Evolutionary conservation across 2,888 invertebrate genomes (phyloP).

Genomic region (Frankliniella fusca): DNA sequence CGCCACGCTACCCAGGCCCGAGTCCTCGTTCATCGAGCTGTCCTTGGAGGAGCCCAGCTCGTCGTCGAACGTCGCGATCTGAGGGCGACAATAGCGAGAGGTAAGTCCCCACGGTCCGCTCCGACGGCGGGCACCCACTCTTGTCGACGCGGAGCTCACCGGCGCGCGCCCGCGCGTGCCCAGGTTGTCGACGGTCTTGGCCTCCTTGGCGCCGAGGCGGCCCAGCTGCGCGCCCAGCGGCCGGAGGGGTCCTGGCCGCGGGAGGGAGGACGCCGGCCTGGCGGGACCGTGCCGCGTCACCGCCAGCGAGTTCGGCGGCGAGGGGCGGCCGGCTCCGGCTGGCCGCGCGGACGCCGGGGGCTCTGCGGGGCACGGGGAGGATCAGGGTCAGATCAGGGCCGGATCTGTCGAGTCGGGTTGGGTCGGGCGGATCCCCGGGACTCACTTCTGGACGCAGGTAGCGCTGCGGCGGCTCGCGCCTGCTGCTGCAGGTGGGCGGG

Average conservation of each 20-base stretch:
- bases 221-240: neutral
- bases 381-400: neutral
- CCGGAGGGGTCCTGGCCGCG: neutral
- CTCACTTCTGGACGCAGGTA: neutral
- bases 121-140: neutral
- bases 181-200: constrained; percentile 2
- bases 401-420: neutral
- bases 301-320: neutral
- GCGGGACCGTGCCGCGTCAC: constrained; percentile 19
- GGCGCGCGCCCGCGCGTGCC: neutral
- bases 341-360: neutral
- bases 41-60: constrained; percentile 12
- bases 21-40: constrained; percentile 22
- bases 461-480: too few relatives aligned
- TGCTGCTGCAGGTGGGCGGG: neutral
- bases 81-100: neutral
- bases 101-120: neutral
- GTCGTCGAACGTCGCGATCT: constrained; percentile 21
- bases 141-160: neutral
- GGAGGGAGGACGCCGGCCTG: neutral
- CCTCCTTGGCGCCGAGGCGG: neutral
- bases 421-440: neutral
- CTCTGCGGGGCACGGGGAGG: neutral
- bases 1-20: neutral
- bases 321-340: neutral